Evolutionary conservation across 2,888 invertebrate species (phyloP).

Genomic region (Helicoverpa assulta): DNA sequence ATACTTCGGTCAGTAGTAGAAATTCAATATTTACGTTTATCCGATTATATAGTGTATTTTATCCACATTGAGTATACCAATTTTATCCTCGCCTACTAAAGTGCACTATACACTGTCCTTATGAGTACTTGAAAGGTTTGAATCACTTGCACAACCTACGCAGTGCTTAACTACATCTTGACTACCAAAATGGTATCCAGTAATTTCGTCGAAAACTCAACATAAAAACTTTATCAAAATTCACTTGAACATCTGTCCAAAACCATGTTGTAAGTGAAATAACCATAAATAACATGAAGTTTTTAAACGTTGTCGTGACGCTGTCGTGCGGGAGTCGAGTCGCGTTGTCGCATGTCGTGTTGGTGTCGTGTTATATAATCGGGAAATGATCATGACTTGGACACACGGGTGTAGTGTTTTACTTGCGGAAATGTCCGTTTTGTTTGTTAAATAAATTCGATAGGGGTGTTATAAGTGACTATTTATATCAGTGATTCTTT

Average conservation of each 20-base stretch:
- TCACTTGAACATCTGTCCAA: slow-evolving; percentile 39
- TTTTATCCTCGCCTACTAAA: too few species aligned
- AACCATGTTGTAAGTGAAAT: slow-evolving; percentile 24
- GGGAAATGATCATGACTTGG: slow-evolving; percentile 59
- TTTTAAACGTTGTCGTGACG: slow-evolving; percentile 23
- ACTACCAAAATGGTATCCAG: slow-evolving; percentile 33
- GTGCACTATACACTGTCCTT: not conserved
- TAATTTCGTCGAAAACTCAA: slow-evolving; percentile 37
- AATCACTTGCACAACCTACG: slow-evolving; percentile 12
- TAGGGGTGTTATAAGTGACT: too few species aligned
- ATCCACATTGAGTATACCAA: too few species aligned
- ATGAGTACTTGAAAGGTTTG: slow-evolving; percentile 7
- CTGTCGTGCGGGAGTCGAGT: slow-evolving; percentile 38
- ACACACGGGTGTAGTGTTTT: slow-evolving; percentile 39
- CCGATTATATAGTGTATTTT: too few species aligned
- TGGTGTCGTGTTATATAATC: slow-evolving; percentile 58
- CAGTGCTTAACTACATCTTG: slow-evolving; percentile 27
- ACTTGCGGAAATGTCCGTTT: not conserved
- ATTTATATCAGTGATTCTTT: too few species aligned
- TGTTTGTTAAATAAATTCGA: too few species aligned
- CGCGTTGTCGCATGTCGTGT: slow-evolving; percentile 4
- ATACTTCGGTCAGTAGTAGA: too few species aligned
- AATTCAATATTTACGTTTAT: too few species aligned
- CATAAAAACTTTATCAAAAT: slow-evolving; percentile 54
- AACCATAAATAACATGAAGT: slow-evolving; percentile 31